Evolutionary conservation across 2,888 invertebrate species (phyloP), one percentile per base, ranked within the genome.

Genomic region (Gastrophysa polygoni): DNA sequence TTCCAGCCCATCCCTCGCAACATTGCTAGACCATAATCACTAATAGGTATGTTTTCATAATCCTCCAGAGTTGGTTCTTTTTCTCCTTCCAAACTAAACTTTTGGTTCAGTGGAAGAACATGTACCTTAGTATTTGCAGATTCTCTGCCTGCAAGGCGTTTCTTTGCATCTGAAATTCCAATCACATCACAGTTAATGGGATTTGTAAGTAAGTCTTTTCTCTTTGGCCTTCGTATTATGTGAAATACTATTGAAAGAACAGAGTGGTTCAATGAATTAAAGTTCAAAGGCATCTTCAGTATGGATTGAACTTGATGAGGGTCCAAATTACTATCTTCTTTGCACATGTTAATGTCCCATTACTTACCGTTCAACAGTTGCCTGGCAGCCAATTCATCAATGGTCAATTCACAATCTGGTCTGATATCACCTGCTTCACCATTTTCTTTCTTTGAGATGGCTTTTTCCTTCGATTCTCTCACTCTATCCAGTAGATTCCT

Each of bases 1-100:
- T 94, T 8, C 95, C 98, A 73, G 14, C 73, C 73, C 73, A 73
- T 97, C 7, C 98, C 98, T 64, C 96, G 84, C 1, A 98, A 83
- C 91, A 98, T 91, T 0, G 98, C 98, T 78, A 93, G 76, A 2
- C 98, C 98, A 87, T 91, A 98, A 57, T 92, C 89, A 74, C 85
- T 85, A 17, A 92, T 85, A 0, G 92, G 91, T 63, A 91, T 83
- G 71, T 83, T 81, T 68, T 90, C 89, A 78, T 91, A 92, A 80
- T 91, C 89, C 38, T 87, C 86, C 17, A 86, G 69, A 2, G 86
- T 85, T 1, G 93, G 67, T 68, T 81, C 80, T 84, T 85, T 86
- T 83, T 91, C 89, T 75, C 86, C 87, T 66, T 89, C 86, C 1
- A 89, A 88, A 47, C 85, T 83, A 11, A 88, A 78, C 17, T 86